These are phyloP conservation scores for Luffia ferchaultella DNA, from an alignment of 2,888 invertebrate species.

Conservation along the genomic window DNA sequence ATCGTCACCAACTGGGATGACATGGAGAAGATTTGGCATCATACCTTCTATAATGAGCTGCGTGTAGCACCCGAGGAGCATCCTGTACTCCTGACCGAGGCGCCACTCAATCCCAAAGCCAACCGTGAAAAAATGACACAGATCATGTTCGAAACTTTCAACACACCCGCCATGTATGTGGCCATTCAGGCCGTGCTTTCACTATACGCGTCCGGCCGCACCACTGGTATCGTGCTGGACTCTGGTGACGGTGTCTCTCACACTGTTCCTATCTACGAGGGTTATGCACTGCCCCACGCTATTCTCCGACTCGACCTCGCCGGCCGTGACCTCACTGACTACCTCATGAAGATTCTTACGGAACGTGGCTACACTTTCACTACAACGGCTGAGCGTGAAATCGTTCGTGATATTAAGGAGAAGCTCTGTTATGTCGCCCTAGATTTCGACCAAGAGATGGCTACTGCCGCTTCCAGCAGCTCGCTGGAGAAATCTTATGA, in stretches of 20 bases:
- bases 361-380: conserved; percentile 66
- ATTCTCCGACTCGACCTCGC: conserved; percentile 68
- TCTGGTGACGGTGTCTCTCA: conserved; percentile 90
- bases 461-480: conserved; percentile 66
- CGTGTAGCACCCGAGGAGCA: conserved; percentile 95
- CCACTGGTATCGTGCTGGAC: conserved; percentile 88
- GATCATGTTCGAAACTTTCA: conserved; percentile 70
- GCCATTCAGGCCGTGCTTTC: conserved; percentile 86
- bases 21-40: conserved; percentile 99
- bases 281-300: conserved; percentile 77
- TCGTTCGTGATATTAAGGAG: conserved; percentile 72
- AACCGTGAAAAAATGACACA: conserved; percentile 85
- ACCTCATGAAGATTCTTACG: conserved; percentile 67
- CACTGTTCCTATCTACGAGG: conserved; percentile 88
- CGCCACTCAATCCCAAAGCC: conserved; percentile 88
- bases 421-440: conserved; percentile 68
- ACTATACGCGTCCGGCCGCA: conserved; percentile 86
- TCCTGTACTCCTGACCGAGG: conserved; percentile 87
- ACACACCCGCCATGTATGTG: conserved; percentile 84
- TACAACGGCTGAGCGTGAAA: conserved; percentile 66
- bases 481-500: conserved; percentile 74
- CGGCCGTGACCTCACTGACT: conserved; percentile 69
- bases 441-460: conserved; percentile 70
- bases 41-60: conserved; percentile 98
- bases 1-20: conserved; percentile 99